Conservation (phyloP, 2,888 invertebrate genomes). For the Campopleginae sp. region DNA sequence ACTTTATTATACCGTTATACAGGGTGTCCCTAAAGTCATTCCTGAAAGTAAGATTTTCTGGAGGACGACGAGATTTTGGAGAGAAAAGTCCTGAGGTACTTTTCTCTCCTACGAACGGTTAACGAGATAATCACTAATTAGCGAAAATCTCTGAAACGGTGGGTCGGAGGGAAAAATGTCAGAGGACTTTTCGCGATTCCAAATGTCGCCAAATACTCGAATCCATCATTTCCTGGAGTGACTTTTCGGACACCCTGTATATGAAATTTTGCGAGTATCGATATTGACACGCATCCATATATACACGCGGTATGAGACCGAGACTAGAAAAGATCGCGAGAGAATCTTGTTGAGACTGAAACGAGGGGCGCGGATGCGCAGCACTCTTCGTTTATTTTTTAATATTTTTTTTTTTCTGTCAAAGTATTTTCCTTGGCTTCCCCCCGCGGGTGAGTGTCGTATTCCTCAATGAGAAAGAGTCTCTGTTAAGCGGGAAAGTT, state of each 20-base stretch:
- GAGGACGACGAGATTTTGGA: neutral
- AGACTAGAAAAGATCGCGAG: conserved; percentile 3
- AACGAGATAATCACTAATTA: neutral
- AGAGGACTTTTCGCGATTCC: neutral
- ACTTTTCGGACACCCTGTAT: neutral
- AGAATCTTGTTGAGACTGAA: conserved; percentile 44
- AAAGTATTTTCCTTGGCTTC: conserved; percentile 62
- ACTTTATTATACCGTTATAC: conserved; percentile 7
- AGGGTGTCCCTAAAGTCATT: neutral
- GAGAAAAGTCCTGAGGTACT: neutral
- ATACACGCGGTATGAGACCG: neutral
- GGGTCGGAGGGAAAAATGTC: neutral
- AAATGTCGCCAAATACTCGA: neutral
- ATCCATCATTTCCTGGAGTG: neutral
- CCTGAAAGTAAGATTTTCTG: neutral
- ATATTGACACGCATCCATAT: neutral
- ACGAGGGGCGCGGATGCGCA: conserved; percentile 34
- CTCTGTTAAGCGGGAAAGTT: conserved; percentile 27
- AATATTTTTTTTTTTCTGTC: neutral
- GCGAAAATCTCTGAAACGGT: neutral
- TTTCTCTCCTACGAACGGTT: neutral
- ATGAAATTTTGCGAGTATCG: neutral
- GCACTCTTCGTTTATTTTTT: conserved; percentile 29
- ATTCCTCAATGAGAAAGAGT: neutral
- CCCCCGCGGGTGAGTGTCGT: neutral